Evolutionary conservation across 1,140 invertebrate genomes (phyloP).

Genomic region (Belonocnema kinseyi): DNA sequence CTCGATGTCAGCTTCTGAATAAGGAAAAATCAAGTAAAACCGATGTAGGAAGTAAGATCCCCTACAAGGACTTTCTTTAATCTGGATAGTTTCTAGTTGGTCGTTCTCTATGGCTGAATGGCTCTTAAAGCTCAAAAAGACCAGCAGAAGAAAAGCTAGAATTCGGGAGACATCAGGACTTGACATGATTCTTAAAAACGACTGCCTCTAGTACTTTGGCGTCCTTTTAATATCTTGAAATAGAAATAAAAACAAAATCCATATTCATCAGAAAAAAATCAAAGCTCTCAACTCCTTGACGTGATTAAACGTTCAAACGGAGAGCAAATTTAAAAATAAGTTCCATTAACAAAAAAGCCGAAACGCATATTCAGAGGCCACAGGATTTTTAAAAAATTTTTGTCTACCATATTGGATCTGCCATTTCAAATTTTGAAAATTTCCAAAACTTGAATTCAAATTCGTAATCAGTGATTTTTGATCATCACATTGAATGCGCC

Average conservation of each 20-base stretch:
- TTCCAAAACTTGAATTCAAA: no score
- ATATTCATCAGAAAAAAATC: not conserved
- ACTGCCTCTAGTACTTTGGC: not conserved
- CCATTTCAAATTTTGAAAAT: no score
- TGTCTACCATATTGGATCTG: no score
- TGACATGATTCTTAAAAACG: conserved; percentile 20
- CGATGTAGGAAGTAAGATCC: not conserved
- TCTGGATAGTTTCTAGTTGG: conserved; percentile 11
- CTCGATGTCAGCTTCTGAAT: conserved; percentile 1
- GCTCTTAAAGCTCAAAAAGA: conserved; percentile 16
- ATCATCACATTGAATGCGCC: no score
- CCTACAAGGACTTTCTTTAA: conserved; percentile 16
- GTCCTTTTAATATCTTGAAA: not conserved
- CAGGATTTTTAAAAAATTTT: no score
- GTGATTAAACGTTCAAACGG: no score
- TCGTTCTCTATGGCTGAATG: conserved; percentile 12
- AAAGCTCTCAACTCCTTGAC: no score
- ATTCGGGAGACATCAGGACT: conserved; percentile 1
- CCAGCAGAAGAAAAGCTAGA: conserved; percentile 14
- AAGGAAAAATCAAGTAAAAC: conserved; percentile 16
- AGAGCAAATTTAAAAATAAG: no score
- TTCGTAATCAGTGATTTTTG: no score
- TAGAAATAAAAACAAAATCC: not conserved
- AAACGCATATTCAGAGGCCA: no score
- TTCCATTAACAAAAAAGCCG: no score